Percentiles rank a stretch among this genome's conserved stretches.
Conservation (phyloP, 2,113 vertebrate species). For the Callospermophilus lateralis region DNA sequence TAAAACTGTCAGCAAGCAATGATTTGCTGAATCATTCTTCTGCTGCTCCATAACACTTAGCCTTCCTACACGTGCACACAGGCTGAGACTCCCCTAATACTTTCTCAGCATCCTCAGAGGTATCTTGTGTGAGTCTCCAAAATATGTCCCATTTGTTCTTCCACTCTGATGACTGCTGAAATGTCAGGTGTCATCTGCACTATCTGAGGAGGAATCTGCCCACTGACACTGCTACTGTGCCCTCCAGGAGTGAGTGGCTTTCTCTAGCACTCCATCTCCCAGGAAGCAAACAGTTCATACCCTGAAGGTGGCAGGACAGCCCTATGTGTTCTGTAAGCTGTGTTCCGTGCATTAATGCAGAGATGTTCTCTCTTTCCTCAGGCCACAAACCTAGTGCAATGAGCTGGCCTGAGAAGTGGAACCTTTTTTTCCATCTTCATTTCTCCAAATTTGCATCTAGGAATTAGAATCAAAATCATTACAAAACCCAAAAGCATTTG, state of each 20-base stretch:
- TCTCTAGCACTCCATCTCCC: background rate
- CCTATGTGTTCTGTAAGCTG: too few relatives aligned
- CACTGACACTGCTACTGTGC: background rate
- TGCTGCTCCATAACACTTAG: background rate
- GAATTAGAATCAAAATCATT: background rate
- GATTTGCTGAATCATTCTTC: background rate
- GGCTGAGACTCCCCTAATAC: background rate
- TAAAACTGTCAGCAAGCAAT: constrained; percentile 6
- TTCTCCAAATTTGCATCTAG: background rate
- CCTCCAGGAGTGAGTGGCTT: background rate
- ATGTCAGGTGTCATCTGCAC: background rate
- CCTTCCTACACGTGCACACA: background rate
- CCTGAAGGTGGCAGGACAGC: background rate
- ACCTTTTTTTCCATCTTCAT: background rate
- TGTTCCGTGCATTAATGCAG: background rate
- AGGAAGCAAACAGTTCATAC: background rate
- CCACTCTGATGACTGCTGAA: background rate
- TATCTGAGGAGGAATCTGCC: background rate
- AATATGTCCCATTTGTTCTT: background rate
- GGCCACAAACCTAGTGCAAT: background rate
- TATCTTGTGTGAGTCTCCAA: background rate
- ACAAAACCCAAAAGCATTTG: background rate
- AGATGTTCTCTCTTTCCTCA: background rate
- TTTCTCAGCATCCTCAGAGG: background rate
- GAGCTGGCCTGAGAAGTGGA: background rate